A percentile compares a stretch with the other conserved stretches of the same genome.
phyloP scores from a whole-genome alignment of 2,888 invertebrate species.

The Polymixis flavicincta region DNA sequence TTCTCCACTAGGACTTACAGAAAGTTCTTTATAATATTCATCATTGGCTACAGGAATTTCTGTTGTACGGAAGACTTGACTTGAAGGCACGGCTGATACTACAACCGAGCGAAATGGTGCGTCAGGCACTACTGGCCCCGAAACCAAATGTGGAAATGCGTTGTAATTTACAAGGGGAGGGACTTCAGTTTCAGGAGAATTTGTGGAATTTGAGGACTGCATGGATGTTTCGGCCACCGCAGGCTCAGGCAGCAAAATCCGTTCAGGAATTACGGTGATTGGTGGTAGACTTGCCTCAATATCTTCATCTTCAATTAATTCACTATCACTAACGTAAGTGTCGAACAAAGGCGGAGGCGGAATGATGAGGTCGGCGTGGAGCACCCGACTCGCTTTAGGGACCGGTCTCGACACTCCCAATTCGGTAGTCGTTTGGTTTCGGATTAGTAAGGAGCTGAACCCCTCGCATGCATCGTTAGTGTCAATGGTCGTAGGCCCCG shows the following conservation, averaged over 20 bases:
- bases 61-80: conserved; percentile 81
- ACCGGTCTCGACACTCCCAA: conserved; percentile 79
- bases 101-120: conserved; percentile 74
- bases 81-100: conserved; percentile 82
- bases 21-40: conserved; percentile 80
- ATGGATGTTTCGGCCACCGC: conserved; percentile 86
- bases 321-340: conserved; percentile 84
- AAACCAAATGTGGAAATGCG: conserved; percentile 79
- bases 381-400: conserved; percentile 78
- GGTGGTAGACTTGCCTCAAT: conserved; percentile 78
- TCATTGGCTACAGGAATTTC: conserved; percentile 75
- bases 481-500: conserved; percentile 70
- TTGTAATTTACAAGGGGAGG: conserved; percentile 88
- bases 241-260: conserved; percentile 83
- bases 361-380: conserved; percentile 87
- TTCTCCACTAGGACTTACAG: conserved; percentile 82
- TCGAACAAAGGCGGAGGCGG: conserved; percentile 89
- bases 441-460: conserved; percentile 85
- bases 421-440: conserved; percentile 79
- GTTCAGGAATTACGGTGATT: conserved; percentile 84
- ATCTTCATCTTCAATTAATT: conserved; percentile 74
- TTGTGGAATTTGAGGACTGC: conserved; percentile 85
- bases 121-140: conserved; percentile 63
- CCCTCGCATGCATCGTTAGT: conserved; percentile 89
- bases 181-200: conserved; percentile 83